Conservation (phyloP, 2,113 vertebrate species). For the Salvator merianae region DNA sequence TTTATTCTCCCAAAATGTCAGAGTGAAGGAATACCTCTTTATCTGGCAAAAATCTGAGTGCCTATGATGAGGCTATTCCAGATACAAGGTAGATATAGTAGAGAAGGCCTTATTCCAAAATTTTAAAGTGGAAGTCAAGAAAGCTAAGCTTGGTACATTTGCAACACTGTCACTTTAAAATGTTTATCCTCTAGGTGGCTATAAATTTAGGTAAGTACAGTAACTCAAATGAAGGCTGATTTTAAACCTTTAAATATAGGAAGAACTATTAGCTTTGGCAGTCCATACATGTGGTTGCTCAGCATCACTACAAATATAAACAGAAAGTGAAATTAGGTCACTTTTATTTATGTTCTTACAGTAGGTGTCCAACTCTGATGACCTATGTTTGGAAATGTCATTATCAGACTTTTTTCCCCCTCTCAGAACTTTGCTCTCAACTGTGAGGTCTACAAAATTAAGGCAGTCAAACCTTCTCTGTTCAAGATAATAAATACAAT, state of each 20-base stretch:
- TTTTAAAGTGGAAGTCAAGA: neutral
- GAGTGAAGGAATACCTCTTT: no score
- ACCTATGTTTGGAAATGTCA: constrained; percentile 13
- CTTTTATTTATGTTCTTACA: constrained; percentile 25
- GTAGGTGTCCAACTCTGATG: neutral
- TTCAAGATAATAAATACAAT: neutral
- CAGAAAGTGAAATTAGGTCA: constrained; percentile 21
- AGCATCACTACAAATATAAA: constrained; percentile 29
- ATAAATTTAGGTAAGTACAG: neutral
- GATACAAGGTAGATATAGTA: no score
- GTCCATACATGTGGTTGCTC: constrained; percentile 9
- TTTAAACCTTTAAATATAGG: constrained; percentile 6
- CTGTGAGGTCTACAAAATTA: neutral
- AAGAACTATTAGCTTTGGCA: constrained; percentile 5
- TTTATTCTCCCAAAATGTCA: no score
- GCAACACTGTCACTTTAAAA: neutral
- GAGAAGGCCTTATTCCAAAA: neutral
- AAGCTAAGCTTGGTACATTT: neutral
- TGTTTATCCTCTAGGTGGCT: neutral
- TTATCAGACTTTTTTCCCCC: neutral
- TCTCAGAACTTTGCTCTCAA: neutral
- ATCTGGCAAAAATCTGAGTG: no score
- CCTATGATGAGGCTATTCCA: no score
- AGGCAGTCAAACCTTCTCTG: neutral
- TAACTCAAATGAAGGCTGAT: neutral